Conservation (phyloP, 2,113 vertebrate species). For the Charina bottae region DNA sequence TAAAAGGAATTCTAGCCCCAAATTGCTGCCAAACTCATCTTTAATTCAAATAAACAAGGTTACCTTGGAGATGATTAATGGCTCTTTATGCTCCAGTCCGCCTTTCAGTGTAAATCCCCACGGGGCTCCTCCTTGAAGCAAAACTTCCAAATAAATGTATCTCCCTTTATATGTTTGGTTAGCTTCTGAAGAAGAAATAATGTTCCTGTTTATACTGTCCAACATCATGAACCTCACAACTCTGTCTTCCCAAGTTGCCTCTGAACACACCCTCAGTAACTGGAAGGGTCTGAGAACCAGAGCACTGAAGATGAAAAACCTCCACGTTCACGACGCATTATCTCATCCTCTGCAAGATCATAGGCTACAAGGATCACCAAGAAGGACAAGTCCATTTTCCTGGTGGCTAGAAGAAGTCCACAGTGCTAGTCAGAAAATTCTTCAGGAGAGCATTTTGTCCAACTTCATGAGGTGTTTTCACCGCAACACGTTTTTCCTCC, state of each 20-base stretch:
- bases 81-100: conserved; percentile 87
- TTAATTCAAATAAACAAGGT: conserved; percentile 24
- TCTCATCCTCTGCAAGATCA: accelerated
- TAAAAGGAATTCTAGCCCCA: background rate
- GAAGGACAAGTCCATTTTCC: background rate
- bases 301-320: conserved; percentile 19
- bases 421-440: conserved; percentile 17
- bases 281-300: background rate
- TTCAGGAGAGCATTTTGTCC: background rate
- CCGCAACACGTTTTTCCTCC: background rate
- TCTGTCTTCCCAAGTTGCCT: conserved; percentile 40
- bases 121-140: conserved; percentile 90
- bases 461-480: conserved; percentile 3
- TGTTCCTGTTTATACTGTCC: conserved; percentile 57
- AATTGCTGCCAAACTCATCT: background rate
- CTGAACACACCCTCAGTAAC: conserved; percentile 17
- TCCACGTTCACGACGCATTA: conserved; percentile 19
- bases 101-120: conserved; percentile 96
- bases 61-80: conserved; percentile 97
- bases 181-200: conserved; percentile 47
- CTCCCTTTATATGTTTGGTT: conserved; percentile 65
- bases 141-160: conserved; percentile 83
- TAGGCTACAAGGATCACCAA: background rate
- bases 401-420: conserved; percentile 41
- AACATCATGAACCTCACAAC: conserved; percentile 57